Base-by-base conservation (phyloP, 2,888 invertebrate genomes). In the Melieria picta region DNA sequence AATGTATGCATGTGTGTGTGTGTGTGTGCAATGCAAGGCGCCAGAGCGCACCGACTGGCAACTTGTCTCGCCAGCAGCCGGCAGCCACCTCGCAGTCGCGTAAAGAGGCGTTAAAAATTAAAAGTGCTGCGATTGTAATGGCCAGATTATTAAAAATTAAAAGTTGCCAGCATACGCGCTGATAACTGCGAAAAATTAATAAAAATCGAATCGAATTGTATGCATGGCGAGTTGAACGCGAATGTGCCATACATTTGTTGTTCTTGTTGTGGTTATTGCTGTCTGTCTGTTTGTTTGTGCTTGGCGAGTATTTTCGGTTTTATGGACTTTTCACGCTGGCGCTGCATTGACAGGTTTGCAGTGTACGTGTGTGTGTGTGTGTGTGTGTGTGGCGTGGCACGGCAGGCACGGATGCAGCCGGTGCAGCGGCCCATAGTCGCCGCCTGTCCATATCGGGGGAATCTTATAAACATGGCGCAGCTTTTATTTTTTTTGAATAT, bases 41-140 rank as follows among this genome's bases (percentile, higher is more conserved):
- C 58, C 9, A 42, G 42, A 58, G 5, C 10, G 7, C 43, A 58
- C 58, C 11, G 42, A 16, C 3, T 56, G 10, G 56, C 30, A 16
- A 30, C 30, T 30, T 30, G 30, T 30, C 3, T 30, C 30, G 30
- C 30, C 30, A 30, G 30, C 30, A 30, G 30, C 1, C 30, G 30
- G 30, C 30, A 30, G 30, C 30, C 30, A 30, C 30, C 30, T 30
- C 3, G 30, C 30, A 30, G 30, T 30, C 30, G 30, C 30, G 30
- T 73, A 75, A 75, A 75, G 76, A 83, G 84, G 82, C 82, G 84
- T 83, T 79, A 75, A 80, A 84, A 83, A 82, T 84, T 83, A 81
- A 83, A 84, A 82, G 83, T 80, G 80, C 79, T 73, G 73, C 71
- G 78, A 76, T 76, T 74, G 74, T 74, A 72, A 30, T 69, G 76